Percentiles rank a stretch among this genome's conserved stretches.
Evolutionary conservation across 2,797 vertebrate genomes (phyloP).

Genomic region (Salarias fasciatus): DNA sequence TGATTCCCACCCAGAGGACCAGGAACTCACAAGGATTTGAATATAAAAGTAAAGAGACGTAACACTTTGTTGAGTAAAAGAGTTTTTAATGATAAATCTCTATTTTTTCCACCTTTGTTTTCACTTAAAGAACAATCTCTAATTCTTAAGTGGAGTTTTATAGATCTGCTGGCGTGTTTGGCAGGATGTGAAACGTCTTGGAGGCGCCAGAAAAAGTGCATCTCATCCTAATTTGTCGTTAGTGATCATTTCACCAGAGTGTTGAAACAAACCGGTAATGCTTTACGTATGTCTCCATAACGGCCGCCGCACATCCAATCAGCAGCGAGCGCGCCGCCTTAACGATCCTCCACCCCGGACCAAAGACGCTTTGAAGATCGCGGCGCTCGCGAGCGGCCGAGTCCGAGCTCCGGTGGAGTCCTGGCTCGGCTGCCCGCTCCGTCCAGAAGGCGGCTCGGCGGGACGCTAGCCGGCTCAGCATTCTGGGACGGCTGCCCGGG

Average conservation of each 20-base stretch:
- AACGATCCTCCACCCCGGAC: constrained; percentile 15
- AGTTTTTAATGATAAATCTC: too few species aligned
- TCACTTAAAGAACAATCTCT: too few species aligned
- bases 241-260: constrained; percentile 38
- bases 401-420: constrained; percentile 66
- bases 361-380: constrained; percentile 36
- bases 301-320: constrained; percentile 28
- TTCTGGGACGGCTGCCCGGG: constrained; percentile 84
- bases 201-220: constrained; percentile 41
- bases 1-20: too few species aligned
- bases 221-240: constrained; percentile 30
- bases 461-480: constrained; percentile 79
- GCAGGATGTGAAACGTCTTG: constrained; percentile 27
- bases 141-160: too few species aligned
- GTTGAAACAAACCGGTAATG: constrained; percentile 35
- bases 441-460: constrained; percentile 84
- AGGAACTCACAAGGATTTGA: too few species aligned
- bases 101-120: too few species aligned
- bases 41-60: too few species aligned
- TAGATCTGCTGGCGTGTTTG: too few species aligned
- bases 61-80: too few species aligned
- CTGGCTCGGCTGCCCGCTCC: constrained; percentile 70
- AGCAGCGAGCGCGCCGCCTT: constrained; percentile 15
- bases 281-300: constrained; percentile 31
- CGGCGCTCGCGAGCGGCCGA: constrained; percentile 45